Percentiles rank a stretch among this genome's conserved stretches.
These are phyloP conservation scores for Indicator indicator DNA, from an alignment of 2,113 vertebrate genomes.

Conservation along the genomic window DNA sequence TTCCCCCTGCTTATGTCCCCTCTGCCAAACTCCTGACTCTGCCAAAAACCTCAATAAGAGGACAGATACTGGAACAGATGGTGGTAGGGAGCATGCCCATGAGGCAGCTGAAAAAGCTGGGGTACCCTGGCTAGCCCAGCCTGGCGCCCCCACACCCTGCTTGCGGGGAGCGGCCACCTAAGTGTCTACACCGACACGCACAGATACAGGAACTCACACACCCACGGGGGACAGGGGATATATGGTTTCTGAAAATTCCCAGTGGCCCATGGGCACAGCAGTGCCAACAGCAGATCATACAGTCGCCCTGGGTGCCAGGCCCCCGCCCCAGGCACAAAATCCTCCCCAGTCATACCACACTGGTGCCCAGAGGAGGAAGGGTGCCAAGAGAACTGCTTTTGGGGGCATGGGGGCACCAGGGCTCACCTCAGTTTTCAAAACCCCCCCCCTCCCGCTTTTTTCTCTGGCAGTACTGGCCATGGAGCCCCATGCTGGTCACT, in stretches of 20 bases:
- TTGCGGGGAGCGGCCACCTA: neutral
- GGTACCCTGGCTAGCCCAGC: neutral
- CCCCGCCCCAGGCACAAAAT: neutral
- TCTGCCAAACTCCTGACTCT: neutral
- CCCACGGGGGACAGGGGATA: slow-evolving; percentile 41
- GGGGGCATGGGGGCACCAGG: accelerated
- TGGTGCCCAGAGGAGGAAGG: neutral
- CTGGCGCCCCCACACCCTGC: accelerated
- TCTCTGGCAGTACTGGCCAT: accelerated
- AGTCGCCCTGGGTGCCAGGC: slow-evolving; percentile 21
- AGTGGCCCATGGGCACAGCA: neutral
- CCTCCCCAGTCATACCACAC: accelerated
- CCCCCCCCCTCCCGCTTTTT: neutral
- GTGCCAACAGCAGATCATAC: slow-evolving; percentile 25
- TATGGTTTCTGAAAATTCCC: slow-evolving; percentile 72
- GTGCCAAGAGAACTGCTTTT: accelerated
- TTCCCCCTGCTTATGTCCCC: neutral
- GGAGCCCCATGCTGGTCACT: accelerated
- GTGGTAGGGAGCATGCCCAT: neutral
- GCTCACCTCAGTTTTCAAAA: neutral
- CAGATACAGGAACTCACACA: slow-evolving; percentile 62
- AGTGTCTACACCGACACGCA: slow-evolving; percentile 44
- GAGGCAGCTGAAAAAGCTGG: neutral
- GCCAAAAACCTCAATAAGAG: neutral
- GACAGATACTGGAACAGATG: neutral